Evolutionary conservation across 2,888 invertebrate species (phyloP).

Genomic region (Euzetes globulus): DNA sequence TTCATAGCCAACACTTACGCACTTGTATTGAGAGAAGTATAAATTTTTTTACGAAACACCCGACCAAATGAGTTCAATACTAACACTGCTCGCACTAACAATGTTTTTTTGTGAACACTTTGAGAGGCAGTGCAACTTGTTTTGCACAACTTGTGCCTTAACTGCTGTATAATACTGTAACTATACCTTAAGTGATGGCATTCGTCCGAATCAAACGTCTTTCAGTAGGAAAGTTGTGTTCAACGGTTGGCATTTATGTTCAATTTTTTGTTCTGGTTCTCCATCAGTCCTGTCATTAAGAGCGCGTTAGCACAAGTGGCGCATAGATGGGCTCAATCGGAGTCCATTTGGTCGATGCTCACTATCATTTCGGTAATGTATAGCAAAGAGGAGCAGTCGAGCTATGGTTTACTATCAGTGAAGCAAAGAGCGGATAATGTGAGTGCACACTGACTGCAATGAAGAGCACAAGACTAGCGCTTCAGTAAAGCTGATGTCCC

Average conservation of each 20-base stretch:
- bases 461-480: neutral
- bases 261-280: neutral
- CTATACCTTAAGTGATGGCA: conserved; percentile 5
- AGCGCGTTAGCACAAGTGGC: conserved; percentile 14
- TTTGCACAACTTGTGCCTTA: neutral
- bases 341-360: neutral
- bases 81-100: neutral
- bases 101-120: conserved; percentile 6
- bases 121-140: conserved; percentile 6
- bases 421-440: conserved; percentile 19
- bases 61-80: neutral
- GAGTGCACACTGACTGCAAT: neutral
- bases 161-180: neutral
- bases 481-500: neutral
- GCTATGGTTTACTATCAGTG: conserved; percentile 13
- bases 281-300: conserved; percentile 24
- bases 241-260: neutral
- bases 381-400: conserved; percentile 5
- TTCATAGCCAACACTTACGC: neutral
- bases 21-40: neutral
- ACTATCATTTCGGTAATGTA: conserved; percentile 21
- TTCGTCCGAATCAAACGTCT: conserved; percentile 17
- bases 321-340: conserved; percentile 5
- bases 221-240: neutral
- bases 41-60: neutral